phyloP scores from a whole-genome alignment of 2,113 vertebrate species.

The Paracanthobrama guichenoti region DNA sequence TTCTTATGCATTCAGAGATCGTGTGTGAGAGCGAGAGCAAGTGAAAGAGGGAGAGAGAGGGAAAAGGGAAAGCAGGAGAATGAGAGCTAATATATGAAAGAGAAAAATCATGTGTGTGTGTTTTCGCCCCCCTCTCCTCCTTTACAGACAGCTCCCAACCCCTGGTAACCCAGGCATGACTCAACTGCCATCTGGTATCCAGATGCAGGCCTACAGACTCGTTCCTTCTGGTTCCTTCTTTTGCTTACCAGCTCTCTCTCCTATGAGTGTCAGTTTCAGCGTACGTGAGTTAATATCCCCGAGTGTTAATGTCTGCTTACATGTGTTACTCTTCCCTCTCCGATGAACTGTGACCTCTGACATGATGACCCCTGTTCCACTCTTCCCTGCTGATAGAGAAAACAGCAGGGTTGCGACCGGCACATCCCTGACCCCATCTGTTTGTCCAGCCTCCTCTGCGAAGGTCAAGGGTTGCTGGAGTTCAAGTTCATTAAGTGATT shows the following conservation, averaged over 20 bases:
- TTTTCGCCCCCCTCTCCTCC: constrained; percentile 45
- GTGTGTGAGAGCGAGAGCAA: constrained; percentile 27
- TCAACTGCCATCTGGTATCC: constrained; percentile 81
- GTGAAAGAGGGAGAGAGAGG: constrained; percentile 49
- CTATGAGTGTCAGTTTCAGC: constrained; percentile 50
- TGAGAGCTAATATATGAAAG: constrained; percentile 35
- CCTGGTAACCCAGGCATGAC: constrained; percentile 77
- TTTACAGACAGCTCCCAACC: constrained; percentile 60
- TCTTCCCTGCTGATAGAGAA: constrained; percentile 60
- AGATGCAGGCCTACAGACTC: constrained; percentile 74
- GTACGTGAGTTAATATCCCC: constrained; percentile 50
- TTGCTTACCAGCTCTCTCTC: constrained; percentile 52
- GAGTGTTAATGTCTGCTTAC: constrained; percentile 50
- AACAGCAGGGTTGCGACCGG: constrained; percentile 59
- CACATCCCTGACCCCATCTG: constrained; percentile 63
- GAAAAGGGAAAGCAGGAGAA: constrained; percentile 34
- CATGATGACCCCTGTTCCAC: constrained; percentile 47
- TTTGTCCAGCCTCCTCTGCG: constrained; percentile 54
- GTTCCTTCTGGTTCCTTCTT: constrained; percentile 58
- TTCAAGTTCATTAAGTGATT: constrained; percentile 80
- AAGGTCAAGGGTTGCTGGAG: constrained; percentile 58
- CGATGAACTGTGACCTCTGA: constrained; percentile 47
- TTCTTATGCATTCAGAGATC: constrained; percentile 47
- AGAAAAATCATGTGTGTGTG: constrained; percentile 48
- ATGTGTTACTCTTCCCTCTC: constrained; percentile 54